Base-by-base conservation (phyloP, 2,888 invertebrate genomes). In the Drosophila borborema region DNA sequence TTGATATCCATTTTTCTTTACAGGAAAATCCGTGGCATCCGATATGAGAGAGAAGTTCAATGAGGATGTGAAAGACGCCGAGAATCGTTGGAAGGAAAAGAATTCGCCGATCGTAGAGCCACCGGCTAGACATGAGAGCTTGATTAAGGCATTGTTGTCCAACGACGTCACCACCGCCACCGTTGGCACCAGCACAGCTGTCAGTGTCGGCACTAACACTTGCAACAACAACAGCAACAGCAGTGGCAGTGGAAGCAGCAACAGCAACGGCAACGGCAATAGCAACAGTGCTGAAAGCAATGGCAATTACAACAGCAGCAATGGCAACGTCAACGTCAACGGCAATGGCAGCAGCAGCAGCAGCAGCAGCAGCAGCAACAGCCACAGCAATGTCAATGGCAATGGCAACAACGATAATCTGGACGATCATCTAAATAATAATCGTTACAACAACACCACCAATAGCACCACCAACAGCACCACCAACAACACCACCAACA, bases 1-100 rank as follows among this genome's bases (percentile, higher is more conserved):
- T 28, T 28, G 28, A 4, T 1, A 28, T 28, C 28, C 28, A 28
- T 6, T 28, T 40, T 14, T 14, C 7, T 4, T 53, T 46, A 8
- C 72, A 86, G 82, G 66, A 53, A 77, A 74, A 59, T 64, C 77
- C 38, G 51, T 64, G 2, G 54, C 67, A 31, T 14, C 51, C n/a
- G 71, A 82, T 10, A 73, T 72, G 65, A 54, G 97, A 96, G 95
- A 96, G 77, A 97, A 97, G 92, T 97, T 97, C 93, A 96, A 96
- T 0, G 94, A 95, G 54, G 97, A 97, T 92, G 95, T 97, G 3
- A 94, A 95, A 62, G 94, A 94, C 66, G 97, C 97, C 0, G 97
- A 97, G 91, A 16, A 12, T 1, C 74, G 74, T 16, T 34, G 31
- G 23, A 49, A 16, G 10, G 18, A 10, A 2, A 45, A 34, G 2